A percentile compares a stretch with the other conserved stretches of the same genome.
Evolutionary conservation across 2,797 vertebrate species (phyloP).

Genomic region (Anguilla marmorata): DNA sequence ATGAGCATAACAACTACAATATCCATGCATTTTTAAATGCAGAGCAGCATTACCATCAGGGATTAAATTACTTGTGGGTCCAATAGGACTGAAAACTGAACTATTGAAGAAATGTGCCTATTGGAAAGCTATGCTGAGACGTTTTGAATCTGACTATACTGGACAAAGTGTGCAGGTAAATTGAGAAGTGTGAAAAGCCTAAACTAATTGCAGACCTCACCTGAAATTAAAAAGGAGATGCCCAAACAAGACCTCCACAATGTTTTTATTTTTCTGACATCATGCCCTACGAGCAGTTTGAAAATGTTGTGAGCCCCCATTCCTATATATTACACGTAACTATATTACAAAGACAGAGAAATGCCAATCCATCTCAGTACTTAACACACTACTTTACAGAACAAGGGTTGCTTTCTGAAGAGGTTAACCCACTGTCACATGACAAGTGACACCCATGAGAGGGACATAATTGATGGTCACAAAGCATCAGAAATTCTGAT

Average conservation of each 20-base stretch:
- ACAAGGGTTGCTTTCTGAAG: not conserved
- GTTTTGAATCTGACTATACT: not conserved
- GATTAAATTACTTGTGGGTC: slow-evolving; percentile 3
- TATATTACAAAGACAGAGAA: not conserved
- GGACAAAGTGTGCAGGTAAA: not conserved
- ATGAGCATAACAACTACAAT: not conserved
- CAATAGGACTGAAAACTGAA: not conserved
- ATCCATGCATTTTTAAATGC: not conserved
- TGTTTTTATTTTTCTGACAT: not conserved
- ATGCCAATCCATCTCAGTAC: not conserved
- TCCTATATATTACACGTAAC: not conserved
- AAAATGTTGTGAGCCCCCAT: not conserved
- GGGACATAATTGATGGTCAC: not conserved
- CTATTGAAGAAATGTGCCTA: not conserved
- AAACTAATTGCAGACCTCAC: not conserved
- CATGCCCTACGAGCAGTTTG: not conserved
- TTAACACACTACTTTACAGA: not conserved
- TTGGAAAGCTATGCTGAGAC: not conserved
- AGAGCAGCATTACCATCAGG: not conserved
- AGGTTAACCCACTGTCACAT: not conserved
- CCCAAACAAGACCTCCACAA: not conserved
- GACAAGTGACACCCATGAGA: not conserved
- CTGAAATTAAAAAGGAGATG: not conserved
- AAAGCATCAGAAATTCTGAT: not conserved
- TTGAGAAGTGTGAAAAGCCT: not conserved